Base-by-base conservation (phyloP, 1,140 invertebrate species). In the Campoletis sonorensis region DNA sequence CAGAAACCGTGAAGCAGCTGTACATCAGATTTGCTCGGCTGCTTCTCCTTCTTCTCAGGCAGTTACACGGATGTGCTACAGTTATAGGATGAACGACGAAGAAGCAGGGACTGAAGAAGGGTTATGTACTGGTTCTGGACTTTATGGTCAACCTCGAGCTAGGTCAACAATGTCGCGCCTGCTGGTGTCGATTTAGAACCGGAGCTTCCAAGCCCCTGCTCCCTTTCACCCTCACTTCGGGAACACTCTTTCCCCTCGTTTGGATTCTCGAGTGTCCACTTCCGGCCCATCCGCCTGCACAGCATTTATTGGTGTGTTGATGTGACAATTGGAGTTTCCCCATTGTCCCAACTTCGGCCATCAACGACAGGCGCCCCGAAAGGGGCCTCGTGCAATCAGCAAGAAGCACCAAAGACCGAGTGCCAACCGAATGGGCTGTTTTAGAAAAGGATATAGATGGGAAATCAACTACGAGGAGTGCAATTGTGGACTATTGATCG, bases 1-100 rank as follows among this genome's bases (percentile, higher is more conserved):
- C 21, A 23, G 54, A 58, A 58, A 58, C 54, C 54, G 54, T 58
- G 54, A 58, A 58, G 54, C 54, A 23, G 54, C 54, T 58, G 21
- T 58, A 58, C 54, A 58, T 58, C 54, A 58, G 54, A 58, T 23
- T 58, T 58, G 54, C 54, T n/a, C 21, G 16, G 54, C 21, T 58
- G 54, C 18, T 58, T 58, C 54, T 23, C 18, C 18, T 23, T n/a
- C 54, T 58, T 58, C 21, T 58, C 54, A 23, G 21, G 54, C 21
- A 21, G 18, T 23, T 58, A 23, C 54, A 23, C 18, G 7, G 54
- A 21, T 1, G 0, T 4, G 16, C 21, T 58, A 58, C 54, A 58
- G 21, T 58, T n/a, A 58, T n/a, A n/a, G 4, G 21, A 1, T 58
- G 18, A 23, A 21, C 54, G 18, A 21, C 21, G 54, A 23, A 58